Base-by-base conservation (phyloP, 35 echinoderm and acorn worm species). In the Strongylocentrotus purpuratus region DNA sequence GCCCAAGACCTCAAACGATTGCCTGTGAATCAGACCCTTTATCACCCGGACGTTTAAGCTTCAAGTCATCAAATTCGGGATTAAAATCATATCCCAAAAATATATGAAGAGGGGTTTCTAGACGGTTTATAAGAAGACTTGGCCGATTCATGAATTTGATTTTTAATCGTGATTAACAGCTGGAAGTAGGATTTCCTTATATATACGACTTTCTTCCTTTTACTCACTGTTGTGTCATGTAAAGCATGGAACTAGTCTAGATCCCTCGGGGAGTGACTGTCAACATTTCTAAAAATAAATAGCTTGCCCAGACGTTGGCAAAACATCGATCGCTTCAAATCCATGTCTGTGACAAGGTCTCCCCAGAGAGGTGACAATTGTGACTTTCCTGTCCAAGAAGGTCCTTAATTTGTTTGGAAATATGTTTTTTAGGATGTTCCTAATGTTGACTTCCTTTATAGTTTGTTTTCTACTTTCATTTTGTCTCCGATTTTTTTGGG, bases 181-280 rank as follows among this genome's bases (percentile, higher is more conserved):
- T 78, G 65, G 65, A 28, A 28, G 65, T 78, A 78, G 65, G 65
- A 78, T 78, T 78, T 78, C 65, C 65, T 78, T 28, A 78, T 78
- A 78, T 78, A 78, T 78, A n/a, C 65, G 18, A 78, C 65, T 78
- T 78, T n/a, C 22, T 78, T 78, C 65, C 65, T 78, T 78, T 78
- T 78, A 28, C 65, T 78, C 65, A 78, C 65, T 7, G 22, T 78
- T 78, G 65, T n/a, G 65, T 78, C 65, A 78, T 78, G n/a, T n/a
- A n/a, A 78, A 28, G 28, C 18, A 28, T 78, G 7, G 7, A 78
- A 78, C 65, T 78, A 78, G 65, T 78, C 65, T 78, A 78, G 65
- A 22, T 78, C 65, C 65, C 65, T 78, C 65, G 65, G 65, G 35
- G 65, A 78, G 65, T 78, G 65, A 78, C 65, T 78, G 65, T 78